Percentiles rank a stretch among this genome's conserved stretches.
phyloP scores from a whole-genome alignment of 1,140 invertebrate species.

The Araneus ventricosus region DNA sequence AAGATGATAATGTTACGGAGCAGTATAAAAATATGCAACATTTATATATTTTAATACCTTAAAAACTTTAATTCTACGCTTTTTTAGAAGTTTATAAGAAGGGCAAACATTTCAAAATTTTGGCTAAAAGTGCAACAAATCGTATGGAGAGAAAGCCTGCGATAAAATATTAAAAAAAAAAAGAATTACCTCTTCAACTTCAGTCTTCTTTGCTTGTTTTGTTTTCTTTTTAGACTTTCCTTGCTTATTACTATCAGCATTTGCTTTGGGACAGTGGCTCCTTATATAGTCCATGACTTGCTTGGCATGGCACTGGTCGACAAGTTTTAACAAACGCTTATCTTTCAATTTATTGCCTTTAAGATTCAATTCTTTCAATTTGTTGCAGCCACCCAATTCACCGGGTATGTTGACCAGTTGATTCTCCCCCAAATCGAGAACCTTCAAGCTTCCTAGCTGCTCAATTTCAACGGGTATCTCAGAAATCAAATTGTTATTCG shows the following conservation, averaged over 20 bases:
- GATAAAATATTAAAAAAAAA: background rate
- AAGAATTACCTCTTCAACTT: conserved; percentile 49
- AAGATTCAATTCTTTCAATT: conserved; percentile 85
- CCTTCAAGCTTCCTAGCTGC: conserved; percentile 84
- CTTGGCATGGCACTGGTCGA: conserved; percentile 84
- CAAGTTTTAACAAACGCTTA: conserved; percentile 86
- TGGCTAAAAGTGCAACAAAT: no score
- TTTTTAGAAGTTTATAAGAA: no score
- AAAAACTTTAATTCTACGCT: no score
- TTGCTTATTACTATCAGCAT: conserved; percentile 79
- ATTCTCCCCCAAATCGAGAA: conserved; percentile 87
- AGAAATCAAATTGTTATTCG: conserved; percentile 86
- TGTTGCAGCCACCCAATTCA: conserved; percentile 84
- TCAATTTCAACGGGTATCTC: conserved; percentile 84
- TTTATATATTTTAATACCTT: no score
- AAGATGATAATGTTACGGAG: no score
- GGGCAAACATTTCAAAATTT: no score
- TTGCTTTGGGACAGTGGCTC: conserved; percentile 82
- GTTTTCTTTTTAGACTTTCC: conserved; percentile 79
- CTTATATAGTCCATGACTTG: conserved; percentile 86
- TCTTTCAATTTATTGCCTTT: conserved; percentile 88
- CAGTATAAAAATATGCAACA: no score
- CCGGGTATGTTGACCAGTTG: conserved; percentile 84
- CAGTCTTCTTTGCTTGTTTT: conserved; percentile 76
- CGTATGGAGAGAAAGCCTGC: no score